phyloP scores from a whole-genome alignment of 2,797 vertebrate genomes.

The Cyprinodon diabolis region DNA sequence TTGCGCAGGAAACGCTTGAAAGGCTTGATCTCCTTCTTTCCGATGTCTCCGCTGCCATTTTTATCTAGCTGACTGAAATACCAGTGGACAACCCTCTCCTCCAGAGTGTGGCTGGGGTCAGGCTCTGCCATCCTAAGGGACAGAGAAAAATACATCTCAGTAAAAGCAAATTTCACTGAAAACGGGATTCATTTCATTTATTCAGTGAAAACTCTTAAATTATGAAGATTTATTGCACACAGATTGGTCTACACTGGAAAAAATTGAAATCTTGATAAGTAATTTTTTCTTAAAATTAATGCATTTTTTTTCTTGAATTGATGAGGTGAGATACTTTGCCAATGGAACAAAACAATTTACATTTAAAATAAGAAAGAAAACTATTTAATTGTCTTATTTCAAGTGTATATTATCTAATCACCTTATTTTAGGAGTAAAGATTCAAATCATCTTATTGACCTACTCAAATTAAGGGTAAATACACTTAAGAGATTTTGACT shows the following conservation, averaged over 20 bases:
- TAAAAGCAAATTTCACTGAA: conserved; percentile 1
- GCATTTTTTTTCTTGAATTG: too few relatives aligned
- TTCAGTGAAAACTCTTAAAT: background rate
- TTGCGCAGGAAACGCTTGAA: conserved; percentile 95
- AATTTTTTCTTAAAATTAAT: too few relatives aligned
- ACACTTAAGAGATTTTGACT: too few relatives aligned
- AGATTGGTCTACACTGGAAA: background rate
- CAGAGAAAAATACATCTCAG: conserved; percentile 2
- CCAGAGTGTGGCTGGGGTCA: conserved; percentile 94
- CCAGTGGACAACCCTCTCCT: conserved; percentile 97
- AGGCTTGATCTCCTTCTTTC: conserved; percentile 97
- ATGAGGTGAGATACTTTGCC: too few relatives aligned
- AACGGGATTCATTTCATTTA: background rate
- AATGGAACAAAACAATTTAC: too few relatives aligned
- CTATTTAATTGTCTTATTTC: too few relatives aligned
- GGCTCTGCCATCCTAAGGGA: conserved; percentile 88
- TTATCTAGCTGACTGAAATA: conserved; percentile 96
- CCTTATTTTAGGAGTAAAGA: too few relatives aligned
- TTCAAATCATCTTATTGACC: too few relatives aligned
- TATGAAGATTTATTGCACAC: background rate
- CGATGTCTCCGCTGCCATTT: conserved; percentile 93
- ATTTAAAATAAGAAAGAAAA: too few relatives aligned
- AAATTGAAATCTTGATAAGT: background rate
- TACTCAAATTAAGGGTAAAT: too few relatives aligned
- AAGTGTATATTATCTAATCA: too few relatives aligned